Evolutionary conservation across 1,140 invertebrate species (phyloP).

Genomic region (Trichonephila clavata): DNA sequence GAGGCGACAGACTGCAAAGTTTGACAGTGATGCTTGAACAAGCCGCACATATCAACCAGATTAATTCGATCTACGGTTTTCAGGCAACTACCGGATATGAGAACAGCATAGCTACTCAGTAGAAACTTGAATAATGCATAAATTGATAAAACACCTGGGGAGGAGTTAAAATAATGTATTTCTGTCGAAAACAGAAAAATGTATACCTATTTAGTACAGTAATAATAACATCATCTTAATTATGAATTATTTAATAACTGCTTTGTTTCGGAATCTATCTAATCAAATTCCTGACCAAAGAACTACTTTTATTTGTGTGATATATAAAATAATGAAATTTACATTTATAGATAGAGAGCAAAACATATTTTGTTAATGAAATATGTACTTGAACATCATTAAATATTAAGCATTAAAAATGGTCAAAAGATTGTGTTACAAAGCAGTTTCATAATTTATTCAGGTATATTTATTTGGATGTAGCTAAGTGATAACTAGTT

Average conservation of each 20-base stretch:
- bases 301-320: not conserved
- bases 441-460: no score
- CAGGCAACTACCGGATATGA: not conserved
- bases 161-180: not conserved
- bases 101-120: not conserved
- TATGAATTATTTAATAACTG: not conserved
- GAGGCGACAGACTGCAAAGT: conserved; percentile 16
- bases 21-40: conserved; percentile 7
- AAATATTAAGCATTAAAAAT: no score
- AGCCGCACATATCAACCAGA: not conserved
- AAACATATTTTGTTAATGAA: not conserved
- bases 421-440: no score
- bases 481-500: no score
- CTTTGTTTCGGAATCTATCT: not conserved
- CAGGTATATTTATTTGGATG: no score
- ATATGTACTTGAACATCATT: no score
- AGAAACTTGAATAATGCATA: not conserved
- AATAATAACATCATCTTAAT: not conserved
- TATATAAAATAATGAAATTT: not conserved
- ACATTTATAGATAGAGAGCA: not conserved
- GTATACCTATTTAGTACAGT: not conserved
- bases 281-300: not conserved
- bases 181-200: not conserved
- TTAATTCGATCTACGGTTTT: not conserved
- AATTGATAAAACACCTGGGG: not conserved